These are phyloP conservation scores for Natator depressus DNA, from an alignment of 2,113 vertebrate species.

Conservation along the genomic window DNA sequence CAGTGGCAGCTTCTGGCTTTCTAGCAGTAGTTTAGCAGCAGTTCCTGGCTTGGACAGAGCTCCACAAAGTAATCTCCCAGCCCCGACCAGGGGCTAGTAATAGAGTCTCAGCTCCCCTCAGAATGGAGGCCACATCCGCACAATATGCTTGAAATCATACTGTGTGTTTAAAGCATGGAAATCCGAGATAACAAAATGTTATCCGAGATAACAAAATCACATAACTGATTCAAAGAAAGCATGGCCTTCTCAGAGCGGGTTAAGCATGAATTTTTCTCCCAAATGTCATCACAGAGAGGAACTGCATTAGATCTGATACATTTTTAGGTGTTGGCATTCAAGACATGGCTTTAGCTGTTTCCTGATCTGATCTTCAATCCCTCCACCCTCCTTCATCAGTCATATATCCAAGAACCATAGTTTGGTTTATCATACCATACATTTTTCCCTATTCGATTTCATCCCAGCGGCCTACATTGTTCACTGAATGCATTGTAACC, in stretches of 20 bases:
- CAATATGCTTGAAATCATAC: not conserved
- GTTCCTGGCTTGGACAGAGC: too few relatives aligned
- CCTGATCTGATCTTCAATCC: not conserved
- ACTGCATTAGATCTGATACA: not conserved
- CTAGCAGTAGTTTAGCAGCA: too few relatives aligned
- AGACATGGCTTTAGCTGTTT: not conserved
- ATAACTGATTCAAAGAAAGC: not conserved
- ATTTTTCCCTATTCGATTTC: not conserved
- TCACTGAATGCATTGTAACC: not conserved
- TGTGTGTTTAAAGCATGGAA: too few relatives aligned
- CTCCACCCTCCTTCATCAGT: not conserved
- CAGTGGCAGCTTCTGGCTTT: too few relatives aligned
- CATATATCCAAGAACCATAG: not conserved
- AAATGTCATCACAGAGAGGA: not conserved
- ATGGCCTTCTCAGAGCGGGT: not conserved
- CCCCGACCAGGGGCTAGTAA: not conserved
- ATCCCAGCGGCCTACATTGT: not conserved
- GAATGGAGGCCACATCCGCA: not conserved
- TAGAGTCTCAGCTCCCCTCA: not conserved
- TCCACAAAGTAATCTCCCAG: not conserved
- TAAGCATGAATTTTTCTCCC: not conserved
- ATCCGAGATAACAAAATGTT: too few relatives aligned
- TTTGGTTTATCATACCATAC: not conserved
- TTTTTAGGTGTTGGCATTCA: not conserved
- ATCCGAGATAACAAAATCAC: too few relatives aligned